Base-by-base conservation (phyloP, 1,140 invertebrate species). In the Drosophila pandora region DNA sequence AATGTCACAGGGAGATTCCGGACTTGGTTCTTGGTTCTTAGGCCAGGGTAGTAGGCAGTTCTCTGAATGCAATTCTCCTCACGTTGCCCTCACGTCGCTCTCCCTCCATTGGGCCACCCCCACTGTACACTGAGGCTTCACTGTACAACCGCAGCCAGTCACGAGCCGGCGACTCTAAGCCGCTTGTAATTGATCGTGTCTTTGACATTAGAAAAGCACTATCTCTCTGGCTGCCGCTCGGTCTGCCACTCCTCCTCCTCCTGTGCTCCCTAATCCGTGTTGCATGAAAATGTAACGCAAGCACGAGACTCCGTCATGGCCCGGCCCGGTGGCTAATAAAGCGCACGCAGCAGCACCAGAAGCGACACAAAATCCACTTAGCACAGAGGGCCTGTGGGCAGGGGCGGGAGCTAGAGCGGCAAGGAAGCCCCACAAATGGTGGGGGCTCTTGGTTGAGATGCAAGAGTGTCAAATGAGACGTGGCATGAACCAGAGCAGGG, bases 161-260 rank as follows among this genome's bases (percentile, higher is more conserved):
- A 74, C 71, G 71, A 74, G 71, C 59, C 69, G 62, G 32, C 70
- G 71, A 43, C 72, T 75, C 22, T 71, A 72, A 73, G 68, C 56
- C 69, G 71, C 61, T 75, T 76, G 72, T 76, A 76, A 76, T 76
- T 76, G 72, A 76, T 76, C 72, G 72, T 76, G 72, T 76, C 72
- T 76, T 76, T 76, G 72, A 76, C 72, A 76, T 76, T 76, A 76
- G 72, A 76, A 76, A 76, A 76, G 17, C 17, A 17, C 17, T 17
- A 17, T 17, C 17, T 17, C 17, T 17, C 17, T n/a, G n/a, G n/a
- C n/a, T n/a, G n/a, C n/a, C n/a, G n/a, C n/a, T n/a, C n/a, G n/a
- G n/a, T n/a, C n/a, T n/a, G n/a, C n/a, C 9, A 10, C 17, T 23
- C 34, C 58, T 10, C 23, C n/a, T 7, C 8, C 30, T 8, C 37